Base-by-base conservation (phyloP, 2,113 vertebrate species). In the Neomonachus schauinslandi region DNA sequence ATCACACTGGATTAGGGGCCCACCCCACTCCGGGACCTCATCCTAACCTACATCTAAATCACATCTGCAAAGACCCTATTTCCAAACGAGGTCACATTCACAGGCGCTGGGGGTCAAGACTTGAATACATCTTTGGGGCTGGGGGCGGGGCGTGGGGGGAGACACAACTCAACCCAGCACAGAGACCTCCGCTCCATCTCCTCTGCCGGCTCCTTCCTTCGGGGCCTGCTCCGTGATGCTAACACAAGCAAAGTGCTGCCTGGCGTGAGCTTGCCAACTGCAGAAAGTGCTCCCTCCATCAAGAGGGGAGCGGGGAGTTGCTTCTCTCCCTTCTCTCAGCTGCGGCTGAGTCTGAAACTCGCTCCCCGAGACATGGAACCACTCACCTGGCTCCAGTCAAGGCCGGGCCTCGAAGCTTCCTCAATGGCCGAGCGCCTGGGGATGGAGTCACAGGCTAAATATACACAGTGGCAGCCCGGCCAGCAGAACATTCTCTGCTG, bases 251-350 rank as follows among this genome's bases (percentile, higher is more conserved):
- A 19, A 15, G 51, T 0, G 19, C 36, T 6, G 2, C 26, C 13
- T 3, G 57, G 16, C 22, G 1, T 2, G 1, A 8, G 24, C n/a
- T 1, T 3, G 5, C 55, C 28, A 2, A n/a, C 36, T 2, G 28
- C 0, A 53, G 0, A 8, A 19, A 76, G 61, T 3, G 39, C 69
- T 15, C 61, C 39, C 36, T 15, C 82, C 59, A 4, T 3, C 24
- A 9, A 42, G 49, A n/a, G 11, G 26, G 76, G 24, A 6, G 8
- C 0, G 3, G 59, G 6, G 0, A 4, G 5, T 7, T 14, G 53
- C 15, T 53, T 19, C n/a, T 46, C 24, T 28, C 33, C n/a, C 36
- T 31, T 28, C 2, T 8, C 24, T 15, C 63, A 0, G 2, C 59
- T 9, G 42, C 14, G 22, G 15, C 49, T 15, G 7, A 31, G 39